Percentiles rank a stretch among this genome's conserved stretches.
Conservation (phyloP, 2,113 vertebrate species). For the Hiodon alosoides region DNA sequence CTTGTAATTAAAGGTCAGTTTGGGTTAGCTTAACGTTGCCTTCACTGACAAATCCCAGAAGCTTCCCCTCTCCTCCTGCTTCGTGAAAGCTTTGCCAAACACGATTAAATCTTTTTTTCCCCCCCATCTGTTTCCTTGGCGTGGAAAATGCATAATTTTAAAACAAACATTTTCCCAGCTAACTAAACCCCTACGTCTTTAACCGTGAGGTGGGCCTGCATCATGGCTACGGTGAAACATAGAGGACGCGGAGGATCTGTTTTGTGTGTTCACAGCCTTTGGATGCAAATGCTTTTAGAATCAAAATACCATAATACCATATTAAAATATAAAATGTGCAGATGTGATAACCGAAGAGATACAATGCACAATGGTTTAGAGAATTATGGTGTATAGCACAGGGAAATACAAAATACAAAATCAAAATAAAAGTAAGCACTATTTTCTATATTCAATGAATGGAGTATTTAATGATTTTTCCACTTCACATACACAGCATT, state of each 20-base stretch:
- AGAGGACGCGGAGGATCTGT: neutral
- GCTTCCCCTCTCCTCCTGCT: constrained; percentile 28
- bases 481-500: too few species aligned
- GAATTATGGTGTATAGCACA: neutral
- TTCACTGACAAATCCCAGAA: constrained; percentile 46
- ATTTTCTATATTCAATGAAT: neutral
- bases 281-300: too few species aligned
- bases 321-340: neutral
- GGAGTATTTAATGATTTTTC: neutral
- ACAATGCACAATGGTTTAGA: neutral
- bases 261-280: neutral
- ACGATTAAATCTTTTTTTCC: constrained; percentile 56
- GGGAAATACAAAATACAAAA: neutral
- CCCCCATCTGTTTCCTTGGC: constrained; percentile 56
- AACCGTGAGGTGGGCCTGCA: constrained; percentile 19
- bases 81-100: constrained; percentile 55
- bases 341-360: neutral
- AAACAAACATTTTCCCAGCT: constrained; percentile 24
- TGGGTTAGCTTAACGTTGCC: constrained; percentile 51
- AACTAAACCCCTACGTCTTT: constrained; percentile 29
- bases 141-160: constrained; percentile 37
- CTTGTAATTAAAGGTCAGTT: constrained; percentile 69
- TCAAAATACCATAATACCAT: too few species aligned
- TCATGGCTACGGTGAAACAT: neutral
- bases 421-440: neutral